Conservation (phyloP, 2,797 vertebrate genomes). For the Psittacula echo region DNA sequence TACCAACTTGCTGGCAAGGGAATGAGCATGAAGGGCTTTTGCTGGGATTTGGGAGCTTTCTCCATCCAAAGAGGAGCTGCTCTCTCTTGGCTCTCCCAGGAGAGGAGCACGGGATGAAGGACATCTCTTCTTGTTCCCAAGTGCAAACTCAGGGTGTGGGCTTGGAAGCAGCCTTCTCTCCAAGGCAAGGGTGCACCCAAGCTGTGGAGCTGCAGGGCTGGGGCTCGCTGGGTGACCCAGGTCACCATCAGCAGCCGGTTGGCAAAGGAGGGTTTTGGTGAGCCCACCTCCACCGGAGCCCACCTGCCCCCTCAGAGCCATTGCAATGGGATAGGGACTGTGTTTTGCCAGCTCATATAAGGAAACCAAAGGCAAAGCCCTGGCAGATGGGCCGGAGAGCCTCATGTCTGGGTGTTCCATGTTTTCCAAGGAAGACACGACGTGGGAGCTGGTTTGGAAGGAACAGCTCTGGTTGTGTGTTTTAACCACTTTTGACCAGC, state of each 20-base stretch:
- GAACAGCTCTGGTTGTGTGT: rapidly evolving
- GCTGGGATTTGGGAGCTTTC: not conserved
- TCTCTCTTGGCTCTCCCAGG: rapidly evolving
- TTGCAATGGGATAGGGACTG: rapidly evolving
- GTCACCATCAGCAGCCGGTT: rapidly evolving
- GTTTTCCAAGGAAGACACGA: rapidly evolving
- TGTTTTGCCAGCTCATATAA: not conserved
- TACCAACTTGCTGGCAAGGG: rapidly evolving
- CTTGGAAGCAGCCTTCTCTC: not conserved
- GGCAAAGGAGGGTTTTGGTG: not conserved
- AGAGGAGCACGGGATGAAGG: rapidly evolving
- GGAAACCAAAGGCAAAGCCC: not conserved
- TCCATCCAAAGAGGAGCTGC: not conserved
- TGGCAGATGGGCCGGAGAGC: not conserved
- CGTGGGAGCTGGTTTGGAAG: not conserved
- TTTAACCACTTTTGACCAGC: not conserved
- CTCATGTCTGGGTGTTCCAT: rapidly evolving
- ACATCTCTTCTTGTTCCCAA: not conserved
- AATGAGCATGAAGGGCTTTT: rapidly evolving
- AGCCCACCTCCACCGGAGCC: rapidly evolving
- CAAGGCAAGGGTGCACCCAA: rapidly evolving
- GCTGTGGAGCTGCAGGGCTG: rapidly evolving
- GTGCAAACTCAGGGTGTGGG: not conserved
- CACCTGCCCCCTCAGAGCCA: not conserved
- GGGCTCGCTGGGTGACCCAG: rapidly evolving